A percentile compares a stretch with the other conserved stretches of the same genome.
phyloP scores from a whole-genome alignment of 1,140 invertebrate species.

The Stegodyphus dumicola region DNA sequence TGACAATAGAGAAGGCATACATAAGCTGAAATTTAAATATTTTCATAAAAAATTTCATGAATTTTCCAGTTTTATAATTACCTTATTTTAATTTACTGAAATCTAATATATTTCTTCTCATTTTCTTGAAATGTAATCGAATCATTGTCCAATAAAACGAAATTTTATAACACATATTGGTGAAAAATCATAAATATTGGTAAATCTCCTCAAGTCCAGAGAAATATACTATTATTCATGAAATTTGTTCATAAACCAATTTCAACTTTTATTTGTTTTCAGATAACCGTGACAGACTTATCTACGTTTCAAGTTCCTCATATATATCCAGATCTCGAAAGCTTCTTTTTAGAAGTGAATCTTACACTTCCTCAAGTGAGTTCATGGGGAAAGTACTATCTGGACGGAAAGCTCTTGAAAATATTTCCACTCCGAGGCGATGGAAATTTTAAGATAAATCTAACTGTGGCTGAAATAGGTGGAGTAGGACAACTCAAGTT shows the following conservation, averaged over 20 bases:
- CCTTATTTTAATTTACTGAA: no score
- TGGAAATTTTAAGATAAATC: constrained; percentile 57
- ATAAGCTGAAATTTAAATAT: no score
- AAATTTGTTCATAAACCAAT: neutral
- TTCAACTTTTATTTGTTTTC: constrained; percentile 27
- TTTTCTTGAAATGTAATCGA: no score
- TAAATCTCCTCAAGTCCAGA: neutral
- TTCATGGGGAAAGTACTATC: constrained; percentile 27
- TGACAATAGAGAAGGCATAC: no score
- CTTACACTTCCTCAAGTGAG: constrained; percentile 22
- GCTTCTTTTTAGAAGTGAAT: constrained; percentile 24
- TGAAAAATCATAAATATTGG: neutral
- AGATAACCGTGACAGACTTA: constrained; percentile 42
- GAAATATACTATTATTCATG: neutral
- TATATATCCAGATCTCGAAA: constrained; percentile 40
- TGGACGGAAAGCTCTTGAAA: constrained; percentile 42
- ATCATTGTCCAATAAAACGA: no score
- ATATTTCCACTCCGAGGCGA: constrained; percentile 53
- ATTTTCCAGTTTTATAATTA: no score
- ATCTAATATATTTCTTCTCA: no score
- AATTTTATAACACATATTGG: no score
- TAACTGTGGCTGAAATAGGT: constrained; percentile 21
- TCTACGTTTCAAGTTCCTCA: constrained; percentile 41
- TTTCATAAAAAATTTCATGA: no score
- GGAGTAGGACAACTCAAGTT: constrained; percentile 35